Conservation (phyloP, 2,797 vertebrate species). For the Halcyon badia region DNA sequence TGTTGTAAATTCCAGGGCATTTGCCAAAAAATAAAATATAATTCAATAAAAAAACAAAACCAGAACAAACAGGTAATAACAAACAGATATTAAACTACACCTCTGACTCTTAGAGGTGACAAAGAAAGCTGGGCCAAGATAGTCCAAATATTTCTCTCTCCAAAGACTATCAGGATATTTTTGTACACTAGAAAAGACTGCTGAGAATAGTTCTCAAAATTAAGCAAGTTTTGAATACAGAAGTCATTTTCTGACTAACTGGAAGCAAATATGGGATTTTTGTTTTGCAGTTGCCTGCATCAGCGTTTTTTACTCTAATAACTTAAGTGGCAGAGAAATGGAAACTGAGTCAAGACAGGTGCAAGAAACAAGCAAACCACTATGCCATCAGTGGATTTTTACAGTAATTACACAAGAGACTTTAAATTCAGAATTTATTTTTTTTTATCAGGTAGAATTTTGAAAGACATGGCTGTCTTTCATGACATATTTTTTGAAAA, state of each 20-base stretch:
- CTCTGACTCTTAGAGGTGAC: not conserved
- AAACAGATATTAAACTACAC: not conserved
- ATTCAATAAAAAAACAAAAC: not conserved
- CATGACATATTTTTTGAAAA: rapidly evolving
- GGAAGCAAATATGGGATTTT: not conserved
- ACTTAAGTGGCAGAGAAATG: not conserved
- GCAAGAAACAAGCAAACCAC: not conserved
- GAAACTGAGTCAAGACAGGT: not conserved
- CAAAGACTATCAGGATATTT: not conserved
- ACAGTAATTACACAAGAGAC: not conserved
- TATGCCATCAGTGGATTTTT: not conserved
- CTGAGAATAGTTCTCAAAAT: not conserved
- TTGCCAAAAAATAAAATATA: not conserved
- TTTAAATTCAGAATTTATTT: not conserved
- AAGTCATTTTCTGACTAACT: not conserved
- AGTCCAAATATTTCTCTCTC: not conserved
- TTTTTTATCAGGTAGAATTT: not conserved
- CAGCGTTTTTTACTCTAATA: not conserved
- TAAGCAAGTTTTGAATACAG: not conserved
- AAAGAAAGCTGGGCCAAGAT: not conserved
- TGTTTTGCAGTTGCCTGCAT: not conserved
- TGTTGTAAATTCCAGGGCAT: not conserved
- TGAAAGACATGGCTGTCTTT: not conserved
- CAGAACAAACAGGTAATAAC: rapidly evolving
- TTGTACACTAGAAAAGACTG: not conserved